Conservation (phyloP, 2,888 invertebrate genomes). For the Theodoxus fluviatilis region DNA sequence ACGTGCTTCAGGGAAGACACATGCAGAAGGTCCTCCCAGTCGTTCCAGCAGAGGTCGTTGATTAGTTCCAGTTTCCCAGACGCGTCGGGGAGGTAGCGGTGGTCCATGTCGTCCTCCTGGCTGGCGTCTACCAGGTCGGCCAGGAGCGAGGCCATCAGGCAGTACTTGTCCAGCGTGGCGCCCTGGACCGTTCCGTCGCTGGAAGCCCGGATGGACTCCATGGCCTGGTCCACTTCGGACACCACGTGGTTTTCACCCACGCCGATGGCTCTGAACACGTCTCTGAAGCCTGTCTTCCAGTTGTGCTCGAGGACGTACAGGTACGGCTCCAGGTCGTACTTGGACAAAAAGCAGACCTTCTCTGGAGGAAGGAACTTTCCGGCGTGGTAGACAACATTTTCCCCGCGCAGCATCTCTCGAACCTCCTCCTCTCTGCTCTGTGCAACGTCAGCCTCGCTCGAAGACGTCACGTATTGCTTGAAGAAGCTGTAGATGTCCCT, state of each 20-base stretch:
- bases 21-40: constrained; percentile 36
- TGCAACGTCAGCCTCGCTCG: too few species aligned
- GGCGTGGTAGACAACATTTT: constrained; percentile 4
- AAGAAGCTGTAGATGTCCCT: too few species aligned
- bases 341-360: background rate
- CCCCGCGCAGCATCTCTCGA: background rate
- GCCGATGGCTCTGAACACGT: constrained; percentile 8
- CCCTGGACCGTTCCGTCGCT: too few species aligned
- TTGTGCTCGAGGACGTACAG: background rate
- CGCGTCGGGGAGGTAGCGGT: constrained; percentile 22
- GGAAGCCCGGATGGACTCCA: background rate
- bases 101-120: background rate
- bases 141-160: constrained; percentile 1
- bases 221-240: background rate
- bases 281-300: background rate
- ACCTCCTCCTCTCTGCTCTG: too few species aligned
- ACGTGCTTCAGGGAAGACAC: constrained; percentile 30
- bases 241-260: background rate
- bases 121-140: background rate
- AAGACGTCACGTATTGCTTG: too few species aligned
- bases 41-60: constrained; percentile 42
- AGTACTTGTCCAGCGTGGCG: too few species aligned
- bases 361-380: background rate
- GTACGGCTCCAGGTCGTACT: background rate
- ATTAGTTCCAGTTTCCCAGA: constrained; percentile 18